Base-by-base conservation (phyloP, 2,113 vertebrate genomes). In the Himantopus leucocephalus region DNA sequence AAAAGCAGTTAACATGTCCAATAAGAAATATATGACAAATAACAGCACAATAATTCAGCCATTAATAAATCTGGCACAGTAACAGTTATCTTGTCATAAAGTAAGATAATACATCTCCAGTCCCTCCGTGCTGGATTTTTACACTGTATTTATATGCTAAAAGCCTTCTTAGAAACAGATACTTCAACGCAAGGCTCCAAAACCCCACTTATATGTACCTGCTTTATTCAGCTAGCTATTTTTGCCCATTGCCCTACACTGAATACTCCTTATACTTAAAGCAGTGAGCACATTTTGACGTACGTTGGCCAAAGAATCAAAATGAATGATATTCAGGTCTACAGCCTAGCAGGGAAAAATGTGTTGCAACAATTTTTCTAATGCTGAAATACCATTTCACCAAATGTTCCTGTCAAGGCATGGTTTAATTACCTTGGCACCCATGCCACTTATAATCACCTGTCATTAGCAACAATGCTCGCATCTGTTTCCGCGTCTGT, bases 361-460 rank as follows among this genome's bases (percentile, higher is more conserved):
- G 90, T 89, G 94, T 98, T 97, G 97, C 96, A 98, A 98, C 98
- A 97, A 98, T 98, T 98, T 98, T 98, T 99, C 98, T 98, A 97
- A 98, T 97, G 98, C 98, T 98, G 98, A 98, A 98, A 98, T 98
- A 98, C 98, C 97, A 97, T 98, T 96, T 96, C 98, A 98, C 99
- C 98, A 99, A 99, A 99, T 99, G 99, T 98, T 98, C 98, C 99
- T 99, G 99, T 99, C 99, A 99, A 98, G 98, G 95, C 94, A 97
- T 94, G 98, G 98, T 99, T 99, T 99, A 99, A 99, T 99, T 99
- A 99, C 98, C 98, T 98, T 99, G 99, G 99, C 99, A 99, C 97
- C 96, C 98, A 97, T 73, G 98, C 98, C 98, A 98, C 98, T 99
- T 99, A 98, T 99, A 99, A 99, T 99, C 99, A 99, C 99, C 99